A percentile compares a stretch with the other conserved stretches of the same genome.
phyloP scores from a whole-genome alignment of 1,140 invertebrate species.

The Drosophila sechellia region DNA sequence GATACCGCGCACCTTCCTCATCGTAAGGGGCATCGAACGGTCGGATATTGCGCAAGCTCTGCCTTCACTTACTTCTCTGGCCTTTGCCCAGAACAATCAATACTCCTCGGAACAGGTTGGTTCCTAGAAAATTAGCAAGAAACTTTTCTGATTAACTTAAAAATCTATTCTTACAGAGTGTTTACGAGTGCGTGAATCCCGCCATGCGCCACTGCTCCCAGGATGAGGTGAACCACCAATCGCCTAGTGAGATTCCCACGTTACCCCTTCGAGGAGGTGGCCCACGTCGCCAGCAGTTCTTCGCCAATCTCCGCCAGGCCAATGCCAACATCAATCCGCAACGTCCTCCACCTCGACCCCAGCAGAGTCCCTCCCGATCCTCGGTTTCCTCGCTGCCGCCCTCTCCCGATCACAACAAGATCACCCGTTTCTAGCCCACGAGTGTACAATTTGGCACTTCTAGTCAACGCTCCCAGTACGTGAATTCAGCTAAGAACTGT shows the following conservation, averaged over 20 bases:
- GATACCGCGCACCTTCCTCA: constrained; percentile 87
- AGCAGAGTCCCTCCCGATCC: constrained; percentile 69
- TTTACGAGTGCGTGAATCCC: constrained; percentile 84
- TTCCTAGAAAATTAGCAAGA: not conserved
- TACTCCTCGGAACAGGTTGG: constrained; percentile 82
- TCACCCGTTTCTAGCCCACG: constrained; percentile 69
- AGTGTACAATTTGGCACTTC: constrained; percentile 30
- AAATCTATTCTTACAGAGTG: constrained; percentile 53
- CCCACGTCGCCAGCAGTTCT: constrained; percentile 76
- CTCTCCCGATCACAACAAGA: constrained; percentile 77
- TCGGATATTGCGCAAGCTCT: constrained; percentile 85
- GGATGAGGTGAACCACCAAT: constrained; percentile 75
- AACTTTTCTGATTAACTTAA: too few relatives aligned
- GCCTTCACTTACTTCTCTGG: constrained; percentile 84
- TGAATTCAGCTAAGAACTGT: constrained; percentile 40
- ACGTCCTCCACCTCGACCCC: constrained; percentile 69
- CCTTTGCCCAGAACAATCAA: constrained; percentile 84
- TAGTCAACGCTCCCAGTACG: constrained; percentile 64
- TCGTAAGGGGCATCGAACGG: constrained; percentile 86
- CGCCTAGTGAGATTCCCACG: constrained; percentile 84
- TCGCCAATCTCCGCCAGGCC: constrained; percentile 82
- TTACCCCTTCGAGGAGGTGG: constrained; percentile 78
- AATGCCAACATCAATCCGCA: constrained; percentile 80
- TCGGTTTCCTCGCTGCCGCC: constrained; percentile 74
- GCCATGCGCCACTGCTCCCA: constrained; percentile 80